These are phyloP conservation scores for Plemyria rubiginata DNA, from an alignment of 2,888 invertebrate genomes.

Conservation along the genomic window DNA sequence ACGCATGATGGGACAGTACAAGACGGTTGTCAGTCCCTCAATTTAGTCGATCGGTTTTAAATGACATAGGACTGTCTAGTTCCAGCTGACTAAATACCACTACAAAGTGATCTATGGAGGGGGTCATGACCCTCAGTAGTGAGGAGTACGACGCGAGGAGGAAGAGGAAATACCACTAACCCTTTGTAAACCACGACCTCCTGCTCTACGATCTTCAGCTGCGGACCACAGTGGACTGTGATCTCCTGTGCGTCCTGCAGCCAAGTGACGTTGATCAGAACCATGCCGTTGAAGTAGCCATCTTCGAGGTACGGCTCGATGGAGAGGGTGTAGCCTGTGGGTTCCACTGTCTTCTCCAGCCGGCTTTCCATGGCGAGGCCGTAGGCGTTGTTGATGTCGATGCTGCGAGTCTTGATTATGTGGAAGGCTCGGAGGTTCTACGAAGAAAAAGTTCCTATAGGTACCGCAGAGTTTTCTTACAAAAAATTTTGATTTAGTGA, in stretches of 20 bases:
- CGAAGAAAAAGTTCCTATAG: slow-evolving; percentile 39
- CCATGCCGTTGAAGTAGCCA: slow-evolving; percentile 87
- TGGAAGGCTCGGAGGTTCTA: slow-evolving; percentile 51
- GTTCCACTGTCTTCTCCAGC: slow-evolving; percentile 86
- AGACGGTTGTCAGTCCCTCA: too few species aligned
- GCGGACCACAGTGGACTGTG: slow-evolving; percentile 87
- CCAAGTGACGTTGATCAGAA: slow-evolving; percentile 89
- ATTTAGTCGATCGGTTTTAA: too few species aligned
- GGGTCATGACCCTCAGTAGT: too few species aligned
- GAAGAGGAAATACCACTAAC: slow-evolving; percentile 1
- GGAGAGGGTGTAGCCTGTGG: slow-evolving; percentile 87
- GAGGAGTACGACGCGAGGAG: too few species aligned
- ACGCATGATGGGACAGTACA: too few species aligned
- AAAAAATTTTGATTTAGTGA: too few species aligned
- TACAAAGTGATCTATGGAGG: too few species aligned
- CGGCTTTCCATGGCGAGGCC: slow-evolving; percentile 86
- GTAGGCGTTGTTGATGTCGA: slow-evolving; percentile 89
- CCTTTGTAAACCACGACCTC: slow-evolving; percentile 19
- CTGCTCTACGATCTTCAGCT: slow-evolving; percentile 61
- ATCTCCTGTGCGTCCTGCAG: slow-evolving; percentile 86
- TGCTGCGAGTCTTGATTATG: slow-evolving; percentile 83
- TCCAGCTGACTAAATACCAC: too few species aligned
- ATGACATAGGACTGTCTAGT: too few species aligned
- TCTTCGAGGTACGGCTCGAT: slow-evolving; percentile 88
- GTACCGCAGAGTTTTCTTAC: too few species aligned